Evolutionary conservation across 2,113 vertebrate species (phyloP).

Genomic region (Hemicordylus capensis): DNA sequence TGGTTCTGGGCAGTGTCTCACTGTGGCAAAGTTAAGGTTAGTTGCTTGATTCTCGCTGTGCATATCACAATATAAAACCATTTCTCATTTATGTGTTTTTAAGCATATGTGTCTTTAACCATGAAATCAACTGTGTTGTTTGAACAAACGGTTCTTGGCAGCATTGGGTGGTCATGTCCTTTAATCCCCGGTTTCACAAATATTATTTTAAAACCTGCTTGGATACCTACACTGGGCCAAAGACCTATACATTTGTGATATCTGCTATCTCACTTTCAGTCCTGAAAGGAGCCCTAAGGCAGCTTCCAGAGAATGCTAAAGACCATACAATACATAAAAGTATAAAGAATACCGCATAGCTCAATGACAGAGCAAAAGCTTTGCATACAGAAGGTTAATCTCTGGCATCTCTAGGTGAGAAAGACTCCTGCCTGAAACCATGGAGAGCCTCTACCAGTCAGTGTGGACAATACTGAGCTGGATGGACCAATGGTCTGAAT

Average conservation of each 20-base stretch:
- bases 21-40: constrained; percentile 57
- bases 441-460: no score
- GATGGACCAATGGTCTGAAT: no score
- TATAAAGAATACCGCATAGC: constrained; percentile 42
- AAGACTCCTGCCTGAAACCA: no score
- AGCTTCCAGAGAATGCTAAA: not conserved
- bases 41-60: constrained; percentile 41
- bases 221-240: not conserved
- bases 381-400: no score
- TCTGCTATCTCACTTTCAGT: no score
- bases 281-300: no score
- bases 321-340: constrained; percentile 40
- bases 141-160: not conserved
- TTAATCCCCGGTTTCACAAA: not conserved
- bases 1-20: constrained; percentile 56
- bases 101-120: not conserved
- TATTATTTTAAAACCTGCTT: not conserved
- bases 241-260: not conserved
- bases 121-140: not conserved
- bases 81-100: constrained; percentile 4
- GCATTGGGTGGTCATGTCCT: not conserved
- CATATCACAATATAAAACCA: constrained; percentile 6
- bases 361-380: no score
- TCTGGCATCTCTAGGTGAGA: no score
- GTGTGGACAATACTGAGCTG: no score